Evolutionary conservation across 2,797 vertebrate species (phyloP).

Genomic region (Clarias fuscus): DNA sequence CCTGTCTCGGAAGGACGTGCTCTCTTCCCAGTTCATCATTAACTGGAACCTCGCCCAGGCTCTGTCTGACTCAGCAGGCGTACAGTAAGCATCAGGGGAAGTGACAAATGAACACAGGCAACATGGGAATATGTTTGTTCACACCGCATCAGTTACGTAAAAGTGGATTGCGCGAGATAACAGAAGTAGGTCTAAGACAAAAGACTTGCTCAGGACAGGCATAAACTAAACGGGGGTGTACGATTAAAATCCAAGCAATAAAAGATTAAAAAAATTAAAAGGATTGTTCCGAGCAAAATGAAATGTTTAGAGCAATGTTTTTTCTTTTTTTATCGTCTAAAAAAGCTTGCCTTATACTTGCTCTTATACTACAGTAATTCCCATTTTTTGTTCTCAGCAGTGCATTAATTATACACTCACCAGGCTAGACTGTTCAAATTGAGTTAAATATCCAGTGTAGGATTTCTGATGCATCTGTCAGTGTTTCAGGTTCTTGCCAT

Average conservation of each 20-base stretch:
- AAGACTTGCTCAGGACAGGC: neutral
- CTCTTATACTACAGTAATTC: neutral
- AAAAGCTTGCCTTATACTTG: neutral
- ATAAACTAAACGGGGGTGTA: neutral
- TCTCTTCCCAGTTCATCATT: slow-evolving; percentile 4
- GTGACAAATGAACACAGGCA: slow-evolving; percentile 1
- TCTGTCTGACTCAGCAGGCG: slow-evolving; percentile 16
- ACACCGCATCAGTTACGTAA: neutral
- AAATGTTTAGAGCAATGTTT: neutral
- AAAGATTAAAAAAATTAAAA: neutral
- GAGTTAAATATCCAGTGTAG: neutral
- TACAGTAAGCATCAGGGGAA: neutral
- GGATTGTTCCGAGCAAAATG: neutral
- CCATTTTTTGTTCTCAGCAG: neutral
- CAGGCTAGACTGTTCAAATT: neutral
- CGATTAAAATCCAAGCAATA: neutral
- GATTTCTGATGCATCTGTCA: neutral
- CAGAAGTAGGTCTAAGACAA: neutral
- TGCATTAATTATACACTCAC: neutral
- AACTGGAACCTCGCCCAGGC: slow-evolving; percentile 16
- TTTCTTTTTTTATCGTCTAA: too few relatives aligned
- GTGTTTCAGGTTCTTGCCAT: neutral
- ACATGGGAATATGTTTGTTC: slow-evolving; percentile 13
- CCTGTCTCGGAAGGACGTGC: neutral
- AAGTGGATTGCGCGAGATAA: neutral